Conservation (phyloP, 2,888 invertebrate genomes). For the Ctena decussata region DNA sequence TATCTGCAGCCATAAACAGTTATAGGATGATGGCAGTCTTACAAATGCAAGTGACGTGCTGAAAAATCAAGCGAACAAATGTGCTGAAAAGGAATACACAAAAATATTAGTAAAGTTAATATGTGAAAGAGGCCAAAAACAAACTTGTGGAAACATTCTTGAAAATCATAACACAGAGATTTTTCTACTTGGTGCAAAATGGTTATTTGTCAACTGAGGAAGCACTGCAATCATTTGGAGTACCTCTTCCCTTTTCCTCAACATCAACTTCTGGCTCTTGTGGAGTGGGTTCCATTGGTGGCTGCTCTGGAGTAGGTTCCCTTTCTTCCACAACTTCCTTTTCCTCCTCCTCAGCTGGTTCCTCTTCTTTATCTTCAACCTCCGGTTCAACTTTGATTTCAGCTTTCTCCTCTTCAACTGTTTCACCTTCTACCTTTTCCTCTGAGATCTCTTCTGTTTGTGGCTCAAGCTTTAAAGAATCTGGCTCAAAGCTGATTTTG, state of each 20-base stretch:
- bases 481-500: slow-evolving; percentile 8
- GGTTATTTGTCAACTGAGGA: background rate
- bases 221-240: slow-evolving; percentile 23
- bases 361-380: slow-evolving; percentile 14
- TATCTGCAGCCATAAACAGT: too few species aligned
- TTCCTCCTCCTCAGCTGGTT: slow-evolving; percentile 5
- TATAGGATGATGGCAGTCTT: too few species aligned
- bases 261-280: too few species aligned
- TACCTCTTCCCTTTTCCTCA: slow-evolving; percentile 38
- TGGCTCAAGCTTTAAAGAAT: background rate
- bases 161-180: too few species aligned
- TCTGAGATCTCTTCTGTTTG: background rate
- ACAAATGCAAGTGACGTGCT: too few species aligned
- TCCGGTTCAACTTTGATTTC: slow-evolving; percentile 27
- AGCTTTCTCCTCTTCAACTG: background rate
- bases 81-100: too few species aligned
- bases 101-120: too few species aligned
- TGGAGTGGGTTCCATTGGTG: background rate
- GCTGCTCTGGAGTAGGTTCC: slow-evolving; percentile 29
- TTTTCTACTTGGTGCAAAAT: too few species aligned
- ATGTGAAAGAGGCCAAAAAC: too few species aligned
- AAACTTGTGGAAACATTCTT: too few species aligned
- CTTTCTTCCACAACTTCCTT: slow-evolving; percentile 9
- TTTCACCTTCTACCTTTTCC: background rate
- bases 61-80: too few species aligned